phyloP scores from a whole-genome alignment of 2,888 invertebrate genomes.

The Scrobipalpa atriplicella region DNA sequence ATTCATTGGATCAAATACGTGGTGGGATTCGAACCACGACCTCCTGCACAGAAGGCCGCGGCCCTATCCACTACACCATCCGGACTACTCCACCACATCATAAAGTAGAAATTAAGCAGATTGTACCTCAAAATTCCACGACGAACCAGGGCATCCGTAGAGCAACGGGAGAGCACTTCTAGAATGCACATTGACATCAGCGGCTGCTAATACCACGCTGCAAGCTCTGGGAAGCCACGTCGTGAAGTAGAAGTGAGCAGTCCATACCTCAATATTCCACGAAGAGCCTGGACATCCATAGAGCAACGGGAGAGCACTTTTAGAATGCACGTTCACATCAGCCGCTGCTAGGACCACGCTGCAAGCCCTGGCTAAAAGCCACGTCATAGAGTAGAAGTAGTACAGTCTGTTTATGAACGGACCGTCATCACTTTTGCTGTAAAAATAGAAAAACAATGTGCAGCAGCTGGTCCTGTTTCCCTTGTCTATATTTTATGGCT shows the following conservation, averaged over 20 bases:
- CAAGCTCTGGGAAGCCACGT: slow-evolving; percentile 84
- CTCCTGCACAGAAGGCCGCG: no score
- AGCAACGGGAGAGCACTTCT: slow-evolving; percentile 68
- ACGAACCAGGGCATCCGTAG: slow-evolving; percentile 73
- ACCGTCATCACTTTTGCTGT: slow-evolving; percentile 27
- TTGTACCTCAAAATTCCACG: slow-evolving; percentile 84
- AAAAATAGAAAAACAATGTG: no score
- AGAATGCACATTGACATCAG: slow-evolving; percentile 81
- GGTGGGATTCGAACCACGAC: no score
- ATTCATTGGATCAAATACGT: no score
- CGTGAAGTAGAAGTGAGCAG: no score
- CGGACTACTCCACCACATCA: neutral
- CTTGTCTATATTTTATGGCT: no score
- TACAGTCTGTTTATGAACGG: slow-evolving; percentile 61
- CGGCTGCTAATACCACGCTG: slow-evolving; percentile 84
- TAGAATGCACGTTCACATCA: slow-evolving; percentile 80
- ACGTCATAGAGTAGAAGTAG: slow-evolving; percentile 85
- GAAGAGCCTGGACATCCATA: slow-evolving; percentile 75
- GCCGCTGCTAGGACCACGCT: slow-evolving; percentile 85
- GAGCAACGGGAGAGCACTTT: slow-evolving; percentile 66
- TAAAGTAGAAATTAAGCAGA: no score
- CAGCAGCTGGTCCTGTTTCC: no score
- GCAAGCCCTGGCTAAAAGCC: slow-evolving; percentile 83
- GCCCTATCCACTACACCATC: no score
- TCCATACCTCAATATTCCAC: slow-evolving; percentile 82